Percentiles rank a stretch among this genome's conserved stretches.
phyloP scores from a whole-genome alignment of 2,113 vertebrate genomes.

The Lagopus muta region DNA sequence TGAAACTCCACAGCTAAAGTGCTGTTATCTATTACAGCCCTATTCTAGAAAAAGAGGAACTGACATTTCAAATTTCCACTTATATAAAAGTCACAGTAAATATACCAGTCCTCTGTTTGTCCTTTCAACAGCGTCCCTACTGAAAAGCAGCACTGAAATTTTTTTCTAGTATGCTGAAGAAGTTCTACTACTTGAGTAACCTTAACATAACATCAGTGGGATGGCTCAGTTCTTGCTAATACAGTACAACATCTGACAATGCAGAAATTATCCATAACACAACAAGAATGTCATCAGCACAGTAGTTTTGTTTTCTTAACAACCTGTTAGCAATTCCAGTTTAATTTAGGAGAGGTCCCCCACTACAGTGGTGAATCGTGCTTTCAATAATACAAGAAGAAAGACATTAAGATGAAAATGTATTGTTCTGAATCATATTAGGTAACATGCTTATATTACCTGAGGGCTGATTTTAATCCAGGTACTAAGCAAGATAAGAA shows the following conservation, averaged over 20 bases:
- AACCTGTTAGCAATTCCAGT: slow-evolving; percentile 53
- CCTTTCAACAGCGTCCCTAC: background rate
- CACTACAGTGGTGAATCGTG: slow-evolving; percentile 27
- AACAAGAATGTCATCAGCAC: background rate
- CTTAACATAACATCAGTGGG: background rate
- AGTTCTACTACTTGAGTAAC: background rate
- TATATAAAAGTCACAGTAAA: background rate
- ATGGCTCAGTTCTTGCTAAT: slow-evolving; percentile 4
- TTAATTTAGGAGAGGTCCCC: slow-evolving; percentile 58
- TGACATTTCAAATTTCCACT: background rate
- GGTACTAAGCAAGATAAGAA: background rate
- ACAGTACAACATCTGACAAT: background rate
- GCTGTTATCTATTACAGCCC: background rate
- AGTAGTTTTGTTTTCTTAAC: slow-evolving; percentile 53
- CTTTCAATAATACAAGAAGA: slow-evolving; percentile 65
- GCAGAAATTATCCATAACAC: slow-evolving; percentile 44
- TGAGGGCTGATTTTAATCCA: slow-evolving; percentile 36
- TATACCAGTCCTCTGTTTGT: background rate
- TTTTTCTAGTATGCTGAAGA: background rate
- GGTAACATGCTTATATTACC: slow-evolving; percentile 25
- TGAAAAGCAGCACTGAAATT: background rate
- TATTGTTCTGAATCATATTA: slow-evolving; percentile 61
- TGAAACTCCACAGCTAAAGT: background rate
- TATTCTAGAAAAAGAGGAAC: background rate
- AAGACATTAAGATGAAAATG: slow-evolving; percentile 70